Evolutionary conservation across 30 jellyfish, hydroid and myxozoan genomes (phyloP).

Genomic region (Calvadosia cruxmelitensis): DNA sequence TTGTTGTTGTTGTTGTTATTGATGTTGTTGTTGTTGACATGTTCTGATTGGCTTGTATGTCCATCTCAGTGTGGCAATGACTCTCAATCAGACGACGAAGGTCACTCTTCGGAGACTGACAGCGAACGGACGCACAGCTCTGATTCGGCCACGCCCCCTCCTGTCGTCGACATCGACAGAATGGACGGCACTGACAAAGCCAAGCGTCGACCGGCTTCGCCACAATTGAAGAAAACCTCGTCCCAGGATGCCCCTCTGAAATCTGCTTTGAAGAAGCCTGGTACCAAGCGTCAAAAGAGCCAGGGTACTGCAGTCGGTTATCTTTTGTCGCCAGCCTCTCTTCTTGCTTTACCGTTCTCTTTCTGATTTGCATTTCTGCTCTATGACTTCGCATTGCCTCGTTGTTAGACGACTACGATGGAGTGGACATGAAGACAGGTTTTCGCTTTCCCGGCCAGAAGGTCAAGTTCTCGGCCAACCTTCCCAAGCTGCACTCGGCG

Average conservation of each 20-base stretch:
- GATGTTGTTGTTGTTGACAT: too few species aligned
- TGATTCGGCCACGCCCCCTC: background rate
- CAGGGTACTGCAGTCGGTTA: background rate
- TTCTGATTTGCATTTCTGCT: background rate
- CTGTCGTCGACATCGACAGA: background rate
- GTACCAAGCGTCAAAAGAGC: constrained; percentile 29
- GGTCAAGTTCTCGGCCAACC: constrained; percentile 47
- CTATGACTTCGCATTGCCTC: too few species aligned
- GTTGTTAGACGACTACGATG: constrained; percentile 30
- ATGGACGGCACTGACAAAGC: background rate
- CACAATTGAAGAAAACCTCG: constrained; percentile 7
- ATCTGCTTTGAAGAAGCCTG: constrained; percentile 60
- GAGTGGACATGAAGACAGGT: constrained; percentile 3
- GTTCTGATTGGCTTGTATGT: too few species aligned
- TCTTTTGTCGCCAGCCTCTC: background rate
- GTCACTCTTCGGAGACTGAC: background rate
- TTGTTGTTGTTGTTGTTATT: too few species aligned
- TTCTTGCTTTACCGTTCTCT: background rate
- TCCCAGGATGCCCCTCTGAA: constrained; percentile 35
- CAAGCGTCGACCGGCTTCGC: background rate
- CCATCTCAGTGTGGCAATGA: background rate
- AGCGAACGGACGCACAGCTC: background rate
- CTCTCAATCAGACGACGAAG: background rate
- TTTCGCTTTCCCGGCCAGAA: constrained; percentile 82
- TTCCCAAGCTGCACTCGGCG: constrained; percentile 68